A percentile compares a stretch with the other conserved stretches of the same genome.
Evolutionary conservation across 2,888 invertebrate species (phyloP).

Genomic region (Nymphalis c-album): DNA sequence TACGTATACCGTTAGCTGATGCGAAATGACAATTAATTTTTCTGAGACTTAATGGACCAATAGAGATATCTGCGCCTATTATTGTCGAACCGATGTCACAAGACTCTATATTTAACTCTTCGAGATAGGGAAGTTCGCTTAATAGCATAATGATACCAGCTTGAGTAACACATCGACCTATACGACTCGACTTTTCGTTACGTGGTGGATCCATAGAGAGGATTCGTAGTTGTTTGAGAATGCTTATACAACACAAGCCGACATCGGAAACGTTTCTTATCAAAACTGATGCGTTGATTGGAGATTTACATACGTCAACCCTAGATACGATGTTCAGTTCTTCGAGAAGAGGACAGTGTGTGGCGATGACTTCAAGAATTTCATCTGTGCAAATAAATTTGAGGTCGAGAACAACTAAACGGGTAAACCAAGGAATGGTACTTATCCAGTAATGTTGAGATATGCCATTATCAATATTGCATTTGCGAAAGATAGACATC

Average conservation of each 20-base stretch:
- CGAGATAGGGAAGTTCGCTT: slow-evolving; percentile 65
- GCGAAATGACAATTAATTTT: slow-evolving; percentile 76
- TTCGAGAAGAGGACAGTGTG: slow-evolving; percentile 65
- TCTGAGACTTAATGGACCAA: slow-evolving; percentile 67
- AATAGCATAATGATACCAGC: slow-evolving; percentile 70
- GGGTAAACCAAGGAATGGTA: slow-evolving; percentile 60
- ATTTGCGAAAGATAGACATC: slow-evolving; percentile 73
- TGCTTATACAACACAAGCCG: slow-evolving; percentile 64
- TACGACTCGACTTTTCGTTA: slow-evolving; percentile 67
- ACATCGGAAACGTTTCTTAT: slow-evolving; percentile 74
- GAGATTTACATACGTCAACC: slow-evolving; percentile 73
- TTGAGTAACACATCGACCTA: slow-evolving; percentile 74
- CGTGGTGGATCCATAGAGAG: slow-evolving; percentile 75
- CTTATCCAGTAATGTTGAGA: slow-evolving; percentile 70
- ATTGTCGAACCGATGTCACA: slow-evolving; percentile 77
- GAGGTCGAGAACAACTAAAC: slow-evolving; percentile 70
- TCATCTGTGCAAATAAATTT: slow-evolving; percentile 79
- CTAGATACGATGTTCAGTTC: slow-evolving; percentile 76
- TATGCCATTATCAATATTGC: slow-evolving; percentile 71
- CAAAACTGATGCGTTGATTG: slow-evolving; percentile 73
- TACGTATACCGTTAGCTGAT: slow-evolving; percentile 68
- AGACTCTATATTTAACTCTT: slow-evolving; percentile 74
- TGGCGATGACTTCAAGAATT: slow-evolving; percentile 69
- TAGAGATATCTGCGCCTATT: slow-evolving; percentile 58
- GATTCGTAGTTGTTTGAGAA: slow-evolving; percentile 65